These are phyloP conservation scores for Cremastinae sp. DNA, from an alignment of 2,888 invertebrate genomes.

Conservation along the genomic window DNA sequence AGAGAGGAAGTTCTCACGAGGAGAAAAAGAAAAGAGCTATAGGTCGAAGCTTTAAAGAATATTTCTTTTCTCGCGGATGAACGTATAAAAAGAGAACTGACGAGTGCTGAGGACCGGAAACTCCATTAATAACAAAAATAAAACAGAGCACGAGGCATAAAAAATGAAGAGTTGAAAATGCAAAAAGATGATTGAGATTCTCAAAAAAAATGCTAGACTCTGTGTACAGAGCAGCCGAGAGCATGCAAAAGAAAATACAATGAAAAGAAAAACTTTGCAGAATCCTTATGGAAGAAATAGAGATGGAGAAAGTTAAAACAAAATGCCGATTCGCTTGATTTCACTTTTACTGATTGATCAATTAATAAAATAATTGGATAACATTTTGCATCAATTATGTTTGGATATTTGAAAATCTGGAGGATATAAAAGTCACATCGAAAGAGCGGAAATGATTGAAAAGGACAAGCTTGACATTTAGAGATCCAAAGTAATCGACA, in stretches of 20 bases:
- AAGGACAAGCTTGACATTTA: not conserved
- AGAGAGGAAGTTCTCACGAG: not conserved
- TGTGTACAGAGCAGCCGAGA: too few species aligned
- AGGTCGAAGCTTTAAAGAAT: conserved; percentile 3
- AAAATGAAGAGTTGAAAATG: not conserved
- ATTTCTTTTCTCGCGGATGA: not conserved
- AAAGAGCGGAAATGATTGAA: conserved; percentile 25
- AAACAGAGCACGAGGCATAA: not conserved
- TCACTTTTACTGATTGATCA: too few species aligned
- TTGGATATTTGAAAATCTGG: conserved; percentile 53
- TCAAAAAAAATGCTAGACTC: too few species aligned
- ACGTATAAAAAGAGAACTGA: not conserved
- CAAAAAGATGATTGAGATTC: too few species aligned
- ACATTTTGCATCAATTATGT: conserved; percentile 33
- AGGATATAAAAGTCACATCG: conserved; percentile 29
- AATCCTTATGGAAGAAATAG: too few species aligned
- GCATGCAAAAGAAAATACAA: not conserved
- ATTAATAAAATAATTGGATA: too few species aligned
- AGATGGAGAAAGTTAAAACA: too few species aligned
- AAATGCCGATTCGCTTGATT: too few species aligned
- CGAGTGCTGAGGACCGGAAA: not conserved
- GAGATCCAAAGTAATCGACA: conserved; percentile 6
- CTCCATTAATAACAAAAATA: not conserved
- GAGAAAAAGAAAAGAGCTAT: conserved; percentile 2
- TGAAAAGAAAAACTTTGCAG: conserved; percentile 1